A percentile compares a stretch with the other conserved stretches of the same genome.
Evolutionary conservation across 2,113 vertebrate species (phyloP).

Genomic region (Lynx canadensis): DNA sequence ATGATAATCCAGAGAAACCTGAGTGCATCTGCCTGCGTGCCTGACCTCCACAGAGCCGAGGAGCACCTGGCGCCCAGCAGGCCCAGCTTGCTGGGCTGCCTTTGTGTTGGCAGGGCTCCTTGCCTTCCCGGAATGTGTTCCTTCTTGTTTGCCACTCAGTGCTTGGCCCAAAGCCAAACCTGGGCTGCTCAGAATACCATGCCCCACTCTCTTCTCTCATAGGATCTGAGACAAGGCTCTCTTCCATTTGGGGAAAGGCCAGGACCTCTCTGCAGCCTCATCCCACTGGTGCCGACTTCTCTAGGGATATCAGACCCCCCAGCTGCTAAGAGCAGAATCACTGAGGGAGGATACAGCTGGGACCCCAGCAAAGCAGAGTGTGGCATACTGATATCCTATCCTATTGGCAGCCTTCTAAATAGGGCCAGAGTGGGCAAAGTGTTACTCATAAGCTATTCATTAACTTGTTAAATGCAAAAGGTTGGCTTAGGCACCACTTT

Average conservation of each 20-base stretch:
- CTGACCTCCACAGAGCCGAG: constrained; percentile 23
- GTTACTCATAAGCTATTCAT: constrained; percentile 68
- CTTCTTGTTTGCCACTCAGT: constrained; percentile 75
- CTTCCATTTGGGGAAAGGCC: background rate
- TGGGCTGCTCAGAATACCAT: constrained; percentile 60
- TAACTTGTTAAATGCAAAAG: constrained; percentile 64
- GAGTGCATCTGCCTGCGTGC: background rate
- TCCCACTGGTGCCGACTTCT: background rate
- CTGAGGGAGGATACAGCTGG: background rate
- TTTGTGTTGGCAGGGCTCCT: constrained; percentile 25
- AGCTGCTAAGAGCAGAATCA: background rate
- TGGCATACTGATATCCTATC: background rate
- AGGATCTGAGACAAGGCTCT: constrained; percentile 15
- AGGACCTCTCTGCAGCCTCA: background rate
- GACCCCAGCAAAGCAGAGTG: background rate
- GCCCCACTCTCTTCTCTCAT: constrained; percentile 28
- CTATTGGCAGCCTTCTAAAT: constrained; percentile 47
- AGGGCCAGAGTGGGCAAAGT: constrained; percentile 56
- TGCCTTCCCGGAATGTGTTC: constrained; percentile 74
- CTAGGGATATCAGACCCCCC: background rate
- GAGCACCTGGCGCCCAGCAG: constrained; percentile 64
- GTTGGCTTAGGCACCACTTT: constrained; percentile 14
- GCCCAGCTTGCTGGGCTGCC: constrained; percentile 37
- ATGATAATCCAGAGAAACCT: background rate
- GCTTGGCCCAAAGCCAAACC: constrained; percentile 64